Evolutionary conservation across 2,888 invertebrate species (phyloP), one percentile per base, ranked within the genome.

Genomic region (Agrochola lychnidis): DNA sequence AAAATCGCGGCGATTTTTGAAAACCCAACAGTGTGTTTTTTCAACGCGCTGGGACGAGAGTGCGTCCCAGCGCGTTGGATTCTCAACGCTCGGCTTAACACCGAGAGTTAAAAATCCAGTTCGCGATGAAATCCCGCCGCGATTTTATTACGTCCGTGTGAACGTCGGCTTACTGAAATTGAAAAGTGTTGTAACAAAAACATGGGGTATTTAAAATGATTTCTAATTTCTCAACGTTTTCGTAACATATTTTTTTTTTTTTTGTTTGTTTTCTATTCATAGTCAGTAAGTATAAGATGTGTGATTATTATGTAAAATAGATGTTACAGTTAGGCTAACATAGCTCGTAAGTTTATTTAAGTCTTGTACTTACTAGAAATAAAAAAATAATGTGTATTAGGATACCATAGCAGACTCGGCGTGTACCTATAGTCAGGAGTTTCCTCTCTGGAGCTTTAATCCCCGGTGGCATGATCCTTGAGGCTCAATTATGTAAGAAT

Each of bases 371-470:
- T 19, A 51, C 7, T n/a, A 56, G 42, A 42, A 42, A 64, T 71
- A 14, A 68, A 48, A 48, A 14, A 68, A 48, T 36, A 19, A 68
- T 68, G 36, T 70, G 30, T 68, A 36, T 36, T 36, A 36, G 36
- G 36, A 36, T 36, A 45, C 22, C 25, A 30, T 30, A 12, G n/a
- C n/a, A 12, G 67, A n/a, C 7, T 30, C 5, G 14, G 19, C 19
- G 25, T 61, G 19, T 42, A 25, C 30, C 48, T 42, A 10, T 10
- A 7, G 30, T 30, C 70, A 1, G 30, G 30, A 30, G 30, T 30
- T 30, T 30, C 30, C 30, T 30, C 30, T 30, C 30, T 30, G 30
- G 30, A 30, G 30, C 30, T 30, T 30, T 30, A 30, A 30, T 2
- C 30, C 30, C 30, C 30, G 19, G 12, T n/a, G n/a, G 40, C 42